Evolutionary conservation across 2,113 vertebrate genomes (phyloP), one percentile per base, ranked within the genome.

Genomic region (Malurus melanocephalus): DNA sequence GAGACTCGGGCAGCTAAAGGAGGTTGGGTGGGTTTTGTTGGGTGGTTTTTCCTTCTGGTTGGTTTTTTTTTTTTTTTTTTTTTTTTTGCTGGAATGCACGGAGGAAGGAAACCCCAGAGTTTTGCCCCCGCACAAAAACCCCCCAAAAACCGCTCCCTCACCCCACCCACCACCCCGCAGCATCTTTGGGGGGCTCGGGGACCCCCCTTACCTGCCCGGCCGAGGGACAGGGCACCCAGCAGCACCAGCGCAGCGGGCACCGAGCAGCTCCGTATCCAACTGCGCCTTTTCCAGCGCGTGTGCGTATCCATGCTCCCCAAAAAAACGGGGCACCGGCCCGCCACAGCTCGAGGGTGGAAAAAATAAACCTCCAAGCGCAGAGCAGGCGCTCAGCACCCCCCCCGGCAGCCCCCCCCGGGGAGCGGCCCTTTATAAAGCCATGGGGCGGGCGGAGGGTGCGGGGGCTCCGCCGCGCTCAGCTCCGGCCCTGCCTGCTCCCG

Each of bases 281-380:
- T 93, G 91, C 97, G 89, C 92, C 93, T 94, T 97, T 98, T 98
- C 97, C 97, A 98, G 93, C 97, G 95, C 85, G 97, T 98, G 97
- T 98, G 97, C 55, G 97, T 95, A 96, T 97, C 97, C 97, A 98
- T 98, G 94, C 94, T 95, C 94, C 89, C 73, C 76, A 45, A 60
- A 77, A 89, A 85, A 85, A 53, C 64, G 51, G 71, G 68, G n/a
- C 45, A 88, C 45, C 81, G 35, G 65, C 93, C 72, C 92, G 86
- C 60, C 57, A 40, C 40, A 85, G 62, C 23, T 69, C 60, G 49
- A 21, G 12, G 11, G 6, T 51, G 19, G 18, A 55, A 33, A 51
- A 49, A 78, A 40, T 28, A 48, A 48, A 35, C 27, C 7, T 12
- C 14, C 74, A 38, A 80, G 90, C 8, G 46, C 83, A 80, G 83